Evolutionary conservation across 1,140 invertebrate species (phyloP).

Genomic region (Luehdorfia chinensis): DNA sequence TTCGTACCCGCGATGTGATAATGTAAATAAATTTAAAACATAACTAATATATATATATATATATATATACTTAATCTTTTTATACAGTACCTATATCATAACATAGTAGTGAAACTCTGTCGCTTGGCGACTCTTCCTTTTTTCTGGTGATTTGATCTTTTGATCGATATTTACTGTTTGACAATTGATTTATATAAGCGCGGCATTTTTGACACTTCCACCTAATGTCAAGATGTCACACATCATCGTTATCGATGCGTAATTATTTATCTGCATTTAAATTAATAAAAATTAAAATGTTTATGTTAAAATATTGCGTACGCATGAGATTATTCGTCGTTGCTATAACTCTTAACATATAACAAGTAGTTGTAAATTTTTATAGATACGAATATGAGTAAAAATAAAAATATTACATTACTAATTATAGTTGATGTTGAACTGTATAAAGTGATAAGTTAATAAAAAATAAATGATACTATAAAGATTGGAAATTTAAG

Average conservation of each 20-base stretch:
- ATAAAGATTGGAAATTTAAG: slow-evolving; percentile 66
- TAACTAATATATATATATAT: slow-evolving; percentile 17
- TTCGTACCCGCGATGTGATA: slow-evolving; percentile 47
- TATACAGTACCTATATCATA: slow-evolving; percentile 54
- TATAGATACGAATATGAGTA: slow-evolving; percentile 45
- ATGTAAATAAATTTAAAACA: slow-evolving; percentile 49
- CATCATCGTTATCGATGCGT: too few relatives aligned
- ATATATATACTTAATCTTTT: slow-evolving; percentile 46
- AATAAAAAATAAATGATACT: slow-evolving; percentile 47
- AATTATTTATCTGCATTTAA: slow-evolving; percentile 19
- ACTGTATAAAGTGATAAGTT: slow-evolving; percentile 66
- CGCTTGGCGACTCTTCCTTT: neutral
- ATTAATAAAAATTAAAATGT: slow-evolving; percentile 8
- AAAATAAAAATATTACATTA: slow-evolving; percentile 33
- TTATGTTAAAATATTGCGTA: slow-evolving; percentile 26
- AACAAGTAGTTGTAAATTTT: slow-evolving; percentile 55
- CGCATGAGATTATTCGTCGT: slow-evolving; percentile 45
- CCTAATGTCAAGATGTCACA: too few relatives aligned
- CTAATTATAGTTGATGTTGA: slow-evolving; percentile 45
- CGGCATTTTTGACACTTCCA: too few relatives aligned
- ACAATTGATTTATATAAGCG: neutral
- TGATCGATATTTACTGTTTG: neutral
- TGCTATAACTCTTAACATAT: slow-evolving; percentile 30
- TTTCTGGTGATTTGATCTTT: neutral
- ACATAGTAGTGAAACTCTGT: slow-evolving; percentile 7